Evolutionary conservation across 2,888 invertebrate genomes (phyloP).

Genomic region (Phengaris alcon): DNA sequence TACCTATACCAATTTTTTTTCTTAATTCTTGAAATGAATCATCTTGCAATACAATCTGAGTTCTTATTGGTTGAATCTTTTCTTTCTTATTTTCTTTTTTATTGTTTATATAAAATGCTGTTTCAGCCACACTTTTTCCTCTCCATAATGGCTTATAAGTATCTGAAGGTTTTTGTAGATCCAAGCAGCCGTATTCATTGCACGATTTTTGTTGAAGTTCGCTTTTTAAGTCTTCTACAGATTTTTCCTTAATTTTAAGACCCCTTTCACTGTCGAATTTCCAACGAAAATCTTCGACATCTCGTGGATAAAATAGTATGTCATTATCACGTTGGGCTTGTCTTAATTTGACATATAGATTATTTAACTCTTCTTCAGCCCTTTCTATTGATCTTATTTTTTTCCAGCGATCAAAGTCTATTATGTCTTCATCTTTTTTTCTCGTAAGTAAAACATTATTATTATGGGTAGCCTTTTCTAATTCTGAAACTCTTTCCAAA

Average conservation of each 20-base stretch:
- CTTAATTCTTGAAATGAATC: conserved; percentile 69
- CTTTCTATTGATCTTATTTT: conserved; percentile 87
- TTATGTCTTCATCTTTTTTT: conserved; percentile 87
- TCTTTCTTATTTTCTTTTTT: conserved; percentile 72
- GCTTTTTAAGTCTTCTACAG: conserved; percentile 90
- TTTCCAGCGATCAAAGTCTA: conserved; percentile 93
- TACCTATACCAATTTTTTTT: conserved; percentile 82
- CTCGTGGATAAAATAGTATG: conserved; percentile 88
- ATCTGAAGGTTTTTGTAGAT: conserved; percentile 78
- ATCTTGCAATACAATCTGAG: conserved; percentile 47
- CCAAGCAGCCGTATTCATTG: conserved; percentile 71
- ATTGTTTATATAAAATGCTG: conserved; percentile 85
- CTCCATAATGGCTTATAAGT: conserved; percentile 90
- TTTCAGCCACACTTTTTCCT: conserved; percentile 89
- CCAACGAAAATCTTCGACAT: conserved; percentile 87
- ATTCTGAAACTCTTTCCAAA: conserved; percentile 89
- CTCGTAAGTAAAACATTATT: conserved; percentile 84
- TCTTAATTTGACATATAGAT: conserved; percentile 86
- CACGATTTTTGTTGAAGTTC: conserved; percentile 84
- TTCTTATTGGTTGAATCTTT: conserved; percentile 47
- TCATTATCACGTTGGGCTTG: conserved; percentile 90
- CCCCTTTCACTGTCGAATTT: conserved; percentile 86
- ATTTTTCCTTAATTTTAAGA: conserved; percentile 89
- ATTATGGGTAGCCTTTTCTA: conserved; percentile 88
- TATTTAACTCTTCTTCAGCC: conserved; percentile 89